Evolutionary conservation across 2,888 invertebrate genomes (phyloP).

Genomic region (Platypus cylindrus): DNA sequence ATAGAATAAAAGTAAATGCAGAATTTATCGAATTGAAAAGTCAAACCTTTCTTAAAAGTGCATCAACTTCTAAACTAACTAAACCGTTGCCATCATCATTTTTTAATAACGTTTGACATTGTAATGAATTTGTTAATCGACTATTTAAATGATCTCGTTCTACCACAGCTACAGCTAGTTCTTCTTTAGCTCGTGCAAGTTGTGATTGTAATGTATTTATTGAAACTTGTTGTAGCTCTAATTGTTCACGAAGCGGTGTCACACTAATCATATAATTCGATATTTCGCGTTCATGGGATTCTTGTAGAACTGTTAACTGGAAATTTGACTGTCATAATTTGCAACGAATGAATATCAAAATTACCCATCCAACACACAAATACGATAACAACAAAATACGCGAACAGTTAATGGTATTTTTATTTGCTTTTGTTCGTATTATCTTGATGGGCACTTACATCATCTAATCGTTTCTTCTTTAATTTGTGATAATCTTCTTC

Average conservation of each 20-base stretch:
- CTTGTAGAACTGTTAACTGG: conserved; percentile 65
- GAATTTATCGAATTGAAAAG: not conserved
- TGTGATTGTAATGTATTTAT: conserved; percentile 36
- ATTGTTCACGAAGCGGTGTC: conserved; percentile 45
- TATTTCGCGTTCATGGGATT: conserved; percentile 59
- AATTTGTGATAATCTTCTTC: conserved; percentile 64
- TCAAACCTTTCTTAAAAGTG: conserved; percentile 26
- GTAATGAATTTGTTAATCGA: conserved; percentile 16
- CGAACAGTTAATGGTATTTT: too few relatives aligned
- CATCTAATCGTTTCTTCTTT: conserved; percentile 66
- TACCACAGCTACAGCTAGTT: conserved; percentile 38
- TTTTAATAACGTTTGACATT: conserved; percentile 6
- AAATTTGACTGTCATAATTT: too few relatives aligned
- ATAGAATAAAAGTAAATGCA: too few relatives aligned
- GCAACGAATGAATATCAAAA: too few relatives aligned
- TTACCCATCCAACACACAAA: too few relatives aligned
- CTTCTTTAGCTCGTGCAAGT: conserved; percentile 34
- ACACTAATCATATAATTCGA: conserved; percentile 50
- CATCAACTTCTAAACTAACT: conserved; percentile 18
- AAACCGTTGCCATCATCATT: conserved; percentile 7
- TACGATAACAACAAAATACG: too few relatives aligned
- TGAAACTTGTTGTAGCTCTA: conserved; percentile 46
- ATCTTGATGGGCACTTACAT: conserved; percentile 45
- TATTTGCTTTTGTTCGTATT: too few relatives aligned
- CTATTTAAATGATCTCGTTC: conserved; percentile 44